phyloP scores from a whole-genome alignment of 1,140 invertebrate genomes.

The Papilio glaucus region DNA sequence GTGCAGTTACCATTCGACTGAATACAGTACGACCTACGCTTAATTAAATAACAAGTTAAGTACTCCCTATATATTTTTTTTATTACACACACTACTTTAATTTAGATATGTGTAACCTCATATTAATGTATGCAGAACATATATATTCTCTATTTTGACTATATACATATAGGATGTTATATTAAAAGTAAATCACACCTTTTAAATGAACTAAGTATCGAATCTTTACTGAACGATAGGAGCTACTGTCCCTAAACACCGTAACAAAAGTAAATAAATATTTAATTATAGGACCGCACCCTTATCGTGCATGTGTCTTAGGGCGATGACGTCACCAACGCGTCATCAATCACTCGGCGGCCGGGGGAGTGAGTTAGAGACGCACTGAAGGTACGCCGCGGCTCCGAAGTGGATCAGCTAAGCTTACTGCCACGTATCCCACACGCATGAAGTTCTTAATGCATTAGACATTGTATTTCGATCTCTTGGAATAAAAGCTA shows the following conservation, averaged over 20 bases:
- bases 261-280: neutral
- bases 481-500: neutral
- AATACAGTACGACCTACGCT: neutral
- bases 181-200: too few species aligned
- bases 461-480: neutral
- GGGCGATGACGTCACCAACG: conserved; percentile 55
- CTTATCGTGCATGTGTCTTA: conserved; percentile 53
- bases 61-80: too few species aligned
- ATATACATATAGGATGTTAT: too few species aligned
- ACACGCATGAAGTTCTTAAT: neutral
- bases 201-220: too few species aligned
- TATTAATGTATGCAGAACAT: too few species aligned
- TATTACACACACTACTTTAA: too few species aligned
- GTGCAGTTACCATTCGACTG: conserved; percentile 44
- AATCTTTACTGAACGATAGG: too few species aligned
- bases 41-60: neutral
- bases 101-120: too few species aligned
- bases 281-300: conserved; percentile 65
- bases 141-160: too few species aligned
- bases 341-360: conserved; percentile 70
- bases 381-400: too few species aligned
- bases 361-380: conserved; percentile 41
- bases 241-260: neutral
- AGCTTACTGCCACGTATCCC: neutral
- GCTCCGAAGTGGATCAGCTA: too few species aligned